Evolutionary conservation across 2,113 vertebrate genomes (phyloP), one percentile per base, ranked within the genome.

Genomic region (Patagioenas fasciata): DNA sequence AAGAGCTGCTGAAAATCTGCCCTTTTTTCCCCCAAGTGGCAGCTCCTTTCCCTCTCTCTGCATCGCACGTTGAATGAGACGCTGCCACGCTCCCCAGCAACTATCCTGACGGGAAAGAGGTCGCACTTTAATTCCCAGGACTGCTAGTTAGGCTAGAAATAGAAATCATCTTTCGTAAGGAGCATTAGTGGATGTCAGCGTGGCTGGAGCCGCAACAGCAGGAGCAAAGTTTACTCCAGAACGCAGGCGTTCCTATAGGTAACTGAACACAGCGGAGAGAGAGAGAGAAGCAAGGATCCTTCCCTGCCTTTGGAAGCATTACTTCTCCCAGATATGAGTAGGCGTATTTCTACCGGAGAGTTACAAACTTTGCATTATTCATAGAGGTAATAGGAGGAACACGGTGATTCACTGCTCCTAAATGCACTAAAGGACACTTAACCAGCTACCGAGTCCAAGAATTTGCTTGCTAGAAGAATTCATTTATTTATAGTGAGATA

Each of bases 341-440:
- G 84, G 73, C 1, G 9, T 67, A 80, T 44, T 95, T 72, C 81
- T 96, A 2, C 56, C 66, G 58, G 13, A 69, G 58, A 72, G 54
- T 60, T 71, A 66, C 57, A 86, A 81, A 47, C 57, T 81, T 80
- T 57, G 80, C 80, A 84, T 73, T 95, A 73, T 67, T 89, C 88
- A 58, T 24, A 40, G 82, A 81, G 85, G 70, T 36, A 75, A 92
- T 1, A 61, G 65, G 51, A 67, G 44, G 67, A 82, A 56, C 29
- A 38, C 2, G 5, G 91, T 61, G 92, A 96, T 92, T 96, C 83
- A 93, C 12, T 65, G 61, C 92, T 80, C 66, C 85, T 61, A 11
- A 91, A 75, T 54, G 60, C 69, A 29, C 64, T 23, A 21, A 84
- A 84, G 73, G 83, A 83, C 47, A 53, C 48, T 69, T 40, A 88